Base-by-base conservation (phyloP, 2,113 vertebrate species). In the Corydoras sp. region DNA sequence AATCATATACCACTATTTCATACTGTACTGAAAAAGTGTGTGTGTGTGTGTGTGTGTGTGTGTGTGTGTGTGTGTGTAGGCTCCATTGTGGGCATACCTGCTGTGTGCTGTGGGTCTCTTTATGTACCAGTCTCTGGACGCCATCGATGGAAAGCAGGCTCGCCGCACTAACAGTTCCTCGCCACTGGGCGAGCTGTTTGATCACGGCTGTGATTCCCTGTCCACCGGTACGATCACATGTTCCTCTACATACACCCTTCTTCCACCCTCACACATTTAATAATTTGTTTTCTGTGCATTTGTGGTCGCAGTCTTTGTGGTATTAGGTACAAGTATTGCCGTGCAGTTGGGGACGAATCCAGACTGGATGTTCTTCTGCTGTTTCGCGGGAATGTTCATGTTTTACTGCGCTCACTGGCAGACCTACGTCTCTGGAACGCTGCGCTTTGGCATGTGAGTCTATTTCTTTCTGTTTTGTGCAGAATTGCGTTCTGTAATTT, bases 291-390 rank as follows among this genome's bases (percentile, higher is more conserved):
- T 24, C 18, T 24, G 49, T 24, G 32, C 12, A 56, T 85, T 77
- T 83, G 67, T 76, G 81, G 60, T 1, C 18, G 31, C 90, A 98
- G 97, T 99, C 82, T 98, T 99, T 80, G 95, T 99, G 81, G 95
- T 98, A 82, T 83, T 99, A 90, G 96, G 96, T 78, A 98, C 95
- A 77, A 97, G 94, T 81, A 94, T 99, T 81, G 93, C 96, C 1
- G 94, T 98, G 65, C 97, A 97, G 75, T 89, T 99, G 87, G 97
- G 97, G 29, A 98, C 97, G 63, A 93, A 98, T 83, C 95, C 96
- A 18, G 96, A 98, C 83, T 97, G 95, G 96, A 98, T 99, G 96
- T 99, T 99, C 88, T 98, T 98, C 90, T 98, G 96, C 87, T 99
- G 96, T 87, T 99, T 99, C 77, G 93, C 96, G 53, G 97, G 92